Conservation (phyloP, 2,113 vertebrate species). For the Propithecus coquereli region DNA sequence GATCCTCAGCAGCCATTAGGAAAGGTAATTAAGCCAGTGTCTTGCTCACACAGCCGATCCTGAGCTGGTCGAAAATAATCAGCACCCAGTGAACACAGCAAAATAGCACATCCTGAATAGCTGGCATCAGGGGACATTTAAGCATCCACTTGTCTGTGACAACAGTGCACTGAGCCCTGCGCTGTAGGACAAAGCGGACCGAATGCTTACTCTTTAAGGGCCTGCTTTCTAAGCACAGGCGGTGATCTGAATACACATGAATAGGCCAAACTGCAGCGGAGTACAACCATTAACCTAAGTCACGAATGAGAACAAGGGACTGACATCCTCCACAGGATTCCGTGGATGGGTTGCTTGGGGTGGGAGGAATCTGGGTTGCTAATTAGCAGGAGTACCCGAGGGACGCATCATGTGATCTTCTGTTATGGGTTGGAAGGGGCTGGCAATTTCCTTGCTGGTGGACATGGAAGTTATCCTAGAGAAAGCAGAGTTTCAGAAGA, state of each 20-base stretch:
- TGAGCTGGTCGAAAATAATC: background rate
- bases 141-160: background rate
- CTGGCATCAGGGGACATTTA: background rate
- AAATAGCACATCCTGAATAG: background rate
- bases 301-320: background rate
- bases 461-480: background rate
- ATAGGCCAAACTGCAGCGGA: background rate
- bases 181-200: fast-evolving
- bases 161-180: background rate
- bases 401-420: background rate
- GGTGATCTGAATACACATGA: background rate
- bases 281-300: background rate
- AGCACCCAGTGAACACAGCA: background rate
- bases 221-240: background rate
- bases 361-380: background rate
- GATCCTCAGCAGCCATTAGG: constrained; percentile 69
- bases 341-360: background rate
- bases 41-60: constrained; percentile 14
- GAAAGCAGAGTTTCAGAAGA: background rate
- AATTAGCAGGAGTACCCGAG: background rate
- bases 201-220: background rate
- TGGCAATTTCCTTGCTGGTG: background rate
- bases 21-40: constrained; percentile 69
- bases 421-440: background rate
- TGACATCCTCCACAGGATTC: fast-evolving